A percentile compares a stretch with the other conserved stretches of the same genome.
phyloP scores from a whole-genome alignment of 2,113 vertebrate species.

The Pachypanchax playfairii region DNA sequence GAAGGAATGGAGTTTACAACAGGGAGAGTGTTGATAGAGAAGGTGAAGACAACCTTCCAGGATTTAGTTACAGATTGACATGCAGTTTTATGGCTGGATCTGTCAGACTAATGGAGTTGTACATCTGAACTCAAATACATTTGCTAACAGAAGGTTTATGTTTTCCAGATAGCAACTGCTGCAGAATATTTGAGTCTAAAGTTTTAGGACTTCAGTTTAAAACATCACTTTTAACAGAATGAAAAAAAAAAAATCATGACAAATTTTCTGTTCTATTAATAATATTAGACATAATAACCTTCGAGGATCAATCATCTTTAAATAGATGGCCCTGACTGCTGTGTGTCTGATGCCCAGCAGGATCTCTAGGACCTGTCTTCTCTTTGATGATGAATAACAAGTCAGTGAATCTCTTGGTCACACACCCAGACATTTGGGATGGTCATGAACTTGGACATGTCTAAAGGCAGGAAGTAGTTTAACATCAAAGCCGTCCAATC shows the following conservation, averaged over 20 bases:
- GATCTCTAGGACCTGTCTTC: slow-evolving; percentile 40
- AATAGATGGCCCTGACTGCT: slow-evolving; percentile 4
- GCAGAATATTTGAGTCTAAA: no score
- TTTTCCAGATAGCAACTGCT: slow-evolving; percentile 8
- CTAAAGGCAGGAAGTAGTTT: slow-evolving; percentile 18
- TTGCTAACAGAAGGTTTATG: neutral
- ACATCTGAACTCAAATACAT: slow-evolving; percentile 3
- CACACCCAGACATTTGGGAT: slow-evolving; percentile 20
- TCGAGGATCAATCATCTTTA: neutral
- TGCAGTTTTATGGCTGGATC: slow-evolving; percentile 7
- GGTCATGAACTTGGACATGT: neutral
- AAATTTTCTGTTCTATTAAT: neutral
- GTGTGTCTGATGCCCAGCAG: neutral
- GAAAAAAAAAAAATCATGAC: neutral
- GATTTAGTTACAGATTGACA: slow-evolving; percentile 60
- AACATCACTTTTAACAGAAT: neutral
- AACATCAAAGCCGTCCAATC: slow-evolving; percentile 15
- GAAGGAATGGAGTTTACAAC: slow-evolving; percentile 49
- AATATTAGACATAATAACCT: neutral
- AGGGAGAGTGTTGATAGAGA: slow-evolving; percentile 63
- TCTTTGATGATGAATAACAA: slow-evolving; percentile 31
- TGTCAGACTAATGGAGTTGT: slow-evolving; percentile 14
- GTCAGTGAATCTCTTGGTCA: slow-evolving; percentile 15
- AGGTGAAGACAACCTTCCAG: slow-evolving; percentile 59
- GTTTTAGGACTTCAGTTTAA: no score